A percentile compares a stretch with the other conserved stretches of the same genome.
phyloP scores from a whole-genome alignment of 2,797 vertebrate genomes.

The Hafferia zeledoni region DNA sequence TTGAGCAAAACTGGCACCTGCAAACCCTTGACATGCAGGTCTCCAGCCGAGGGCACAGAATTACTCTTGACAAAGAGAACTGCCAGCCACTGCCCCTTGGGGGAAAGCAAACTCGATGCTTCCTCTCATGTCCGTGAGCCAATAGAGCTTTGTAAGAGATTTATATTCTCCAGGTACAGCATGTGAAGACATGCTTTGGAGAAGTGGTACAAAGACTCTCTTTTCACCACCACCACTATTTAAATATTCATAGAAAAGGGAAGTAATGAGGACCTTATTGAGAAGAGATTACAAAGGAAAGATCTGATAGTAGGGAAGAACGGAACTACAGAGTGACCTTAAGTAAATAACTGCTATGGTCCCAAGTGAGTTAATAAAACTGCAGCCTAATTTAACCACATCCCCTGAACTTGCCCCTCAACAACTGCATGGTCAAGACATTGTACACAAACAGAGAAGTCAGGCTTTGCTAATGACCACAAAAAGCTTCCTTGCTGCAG shows the following conservation, averaged over 20 bases:
- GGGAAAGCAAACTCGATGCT: background rate
- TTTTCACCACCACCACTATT: background rate
- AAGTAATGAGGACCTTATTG: background rate
- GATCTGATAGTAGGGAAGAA: background rate
- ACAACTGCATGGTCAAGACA: background rate
- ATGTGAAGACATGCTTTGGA: accelerated
- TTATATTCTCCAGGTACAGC: background rate
- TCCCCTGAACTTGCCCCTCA: slow-evolving; percentile 3
- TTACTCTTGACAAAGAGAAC: background rate
- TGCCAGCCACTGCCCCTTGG: background rate
- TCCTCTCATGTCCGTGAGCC: background rate
- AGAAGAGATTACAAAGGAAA: background rate
- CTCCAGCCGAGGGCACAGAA: background rate
- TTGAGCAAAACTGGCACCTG: background rate
- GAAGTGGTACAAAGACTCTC: background rate
- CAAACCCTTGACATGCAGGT: background rate
- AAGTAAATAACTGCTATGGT: background rate
- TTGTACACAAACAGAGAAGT: slow-evolving; percentile 30
- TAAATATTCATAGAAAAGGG: background rate
- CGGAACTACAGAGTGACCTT: background rate
- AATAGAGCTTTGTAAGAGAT: background rate
- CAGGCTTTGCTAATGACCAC: slow-evolving; percentile 16
- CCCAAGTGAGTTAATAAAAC: background rate
- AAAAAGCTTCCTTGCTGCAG: background rate
- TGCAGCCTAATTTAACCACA: slow-evolving; percentile 17